Evolutionary conservation across 2,113 vertebrate genomes (phyloP), one percentile per base, ranked within the genome.

Genomic region (Platysternon megacephalum): DNA sequence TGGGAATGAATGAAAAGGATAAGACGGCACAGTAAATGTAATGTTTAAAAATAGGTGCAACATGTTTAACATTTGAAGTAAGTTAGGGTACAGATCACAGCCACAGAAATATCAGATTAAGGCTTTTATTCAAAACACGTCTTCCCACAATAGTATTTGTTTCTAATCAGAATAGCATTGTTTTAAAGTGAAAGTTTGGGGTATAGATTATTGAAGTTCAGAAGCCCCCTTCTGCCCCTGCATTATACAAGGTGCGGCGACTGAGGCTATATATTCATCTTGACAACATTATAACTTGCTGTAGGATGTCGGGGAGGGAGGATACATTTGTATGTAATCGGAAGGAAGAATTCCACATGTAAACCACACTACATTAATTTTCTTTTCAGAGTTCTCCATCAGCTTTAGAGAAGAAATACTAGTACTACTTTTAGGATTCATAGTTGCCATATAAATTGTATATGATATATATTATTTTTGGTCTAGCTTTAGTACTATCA

Each of bases 71-170:
- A 52, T 85, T 91, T 5, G 14, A 79, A 65, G 87, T 52, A 94
- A 96, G 84, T 28, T 85, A 83, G 87, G 8, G 83, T 44, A 76
- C 0, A 91, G 52, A 87, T 87, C 58, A 68, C 44, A 65, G 55
- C 56, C 93, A 95, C 81, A n/a, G 79, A 86, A 85, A 21, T n/a
- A 65, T 8, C 49, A 79, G 32, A 22, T 42, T 91, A 93, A 95
- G 92, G 88, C 61, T 86, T 97, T 97, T 68, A 96, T 97, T 97
- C 96, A n/a, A 65, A 68, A 87, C 16, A 92, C 53, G 85, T 94
- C 85, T 89, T 52, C 84, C 92, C 88, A 92, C 87, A 93, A 82
- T 91, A 92, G 52, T 76, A 44, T 76, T 76, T 76, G 19, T 58
- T 89, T 91, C 91, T 78, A 81, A 85, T 89, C 83, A 82, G 78